A percentile compares a stretch with the other conserved stretches of the same genome.
phyloP scores from a whole-genome alignment of 2,113 vertebrate genomes.

The Gobius niger region DNA sequence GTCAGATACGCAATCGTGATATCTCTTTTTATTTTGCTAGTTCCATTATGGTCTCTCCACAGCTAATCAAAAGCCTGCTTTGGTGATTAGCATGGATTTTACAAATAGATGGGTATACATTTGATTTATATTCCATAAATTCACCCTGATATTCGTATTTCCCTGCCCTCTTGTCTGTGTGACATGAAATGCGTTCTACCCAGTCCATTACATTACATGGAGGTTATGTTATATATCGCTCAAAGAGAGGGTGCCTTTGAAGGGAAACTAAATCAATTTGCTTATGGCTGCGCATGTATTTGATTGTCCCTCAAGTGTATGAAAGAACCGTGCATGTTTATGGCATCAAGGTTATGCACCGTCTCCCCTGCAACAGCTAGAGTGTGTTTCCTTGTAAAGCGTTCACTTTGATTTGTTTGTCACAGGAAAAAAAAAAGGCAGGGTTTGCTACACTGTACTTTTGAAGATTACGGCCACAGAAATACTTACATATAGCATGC shows the following conservation, averaged over 20 bases:
- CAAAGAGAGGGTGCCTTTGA: conserved; percentile 11
- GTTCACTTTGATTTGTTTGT: conserved; percentile 28
- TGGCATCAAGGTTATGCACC: conserved; percentile 26
- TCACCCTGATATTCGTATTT: not conserved
- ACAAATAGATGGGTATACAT: not conserved
- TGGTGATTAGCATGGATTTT: too few species aligned
- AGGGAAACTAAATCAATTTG: conserved; percentile 42
- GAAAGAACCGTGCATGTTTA: conserved; percentile 29
- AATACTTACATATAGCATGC: too few species aligned
- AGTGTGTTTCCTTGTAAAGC: conserved; percentile 13
- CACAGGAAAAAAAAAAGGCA: not conserved
- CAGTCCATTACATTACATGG: conserved; percentile 10
- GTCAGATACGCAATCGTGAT: too few species aligned
- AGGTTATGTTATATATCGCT: conserved; percentile 34
- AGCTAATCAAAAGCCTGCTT: too few species aligned
- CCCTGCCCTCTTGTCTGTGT: not conserved
- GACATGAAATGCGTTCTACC: not conserved
- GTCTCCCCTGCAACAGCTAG: conserved; percentile 25
- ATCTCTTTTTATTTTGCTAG: too few species aligned
- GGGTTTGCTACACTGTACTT: not conserved
- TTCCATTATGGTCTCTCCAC: too few species aligned
- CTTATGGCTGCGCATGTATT: conserved; percentile 13
- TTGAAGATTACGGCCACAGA: too few species aligned
- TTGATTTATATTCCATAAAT: conserved; percentile 6
- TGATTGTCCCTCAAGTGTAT: conserved; percentile 32